Conservation (phyloP, 2,113 vertebrate species). For the Apeltes quadracus region DNA sequence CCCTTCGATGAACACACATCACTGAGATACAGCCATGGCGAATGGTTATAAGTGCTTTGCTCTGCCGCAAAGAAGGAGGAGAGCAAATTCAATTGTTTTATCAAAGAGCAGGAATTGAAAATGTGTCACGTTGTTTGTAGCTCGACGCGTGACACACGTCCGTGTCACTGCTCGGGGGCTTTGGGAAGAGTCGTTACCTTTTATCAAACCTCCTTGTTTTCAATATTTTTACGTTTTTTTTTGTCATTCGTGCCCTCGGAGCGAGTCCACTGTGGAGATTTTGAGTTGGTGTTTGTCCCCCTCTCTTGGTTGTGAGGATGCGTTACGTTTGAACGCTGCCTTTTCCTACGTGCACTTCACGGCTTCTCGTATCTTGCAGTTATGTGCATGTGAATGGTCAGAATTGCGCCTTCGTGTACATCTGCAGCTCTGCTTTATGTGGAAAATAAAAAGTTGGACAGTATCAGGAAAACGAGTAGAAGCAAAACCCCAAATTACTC, state of each 20-base stretch:
- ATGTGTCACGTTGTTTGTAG: background rate
- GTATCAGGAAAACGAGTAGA: background rate
- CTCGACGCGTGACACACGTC: background rate
- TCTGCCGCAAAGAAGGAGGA: background rate
- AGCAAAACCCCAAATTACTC: constrained; percentile 8
- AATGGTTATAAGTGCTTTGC: background rate
- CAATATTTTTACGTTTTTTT: background rate
- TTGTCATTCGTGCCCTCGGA: background rate
- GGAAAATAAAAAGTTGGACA: background rate
- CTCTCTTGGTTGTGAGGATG: constrained; percentile 20
- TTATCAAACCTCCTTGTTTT: background rate
- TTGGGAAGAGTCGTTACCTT: background rate
- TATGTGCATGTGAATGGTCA: background rate
- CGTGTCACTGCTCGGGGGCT: background rate
- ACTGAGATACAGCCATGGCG: background rate
- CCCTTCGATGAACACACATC: background rate
- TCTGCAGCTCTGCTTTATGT: background rate
- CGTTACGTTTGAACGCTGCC: background rate
- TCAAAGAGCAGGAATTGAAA: background rate
- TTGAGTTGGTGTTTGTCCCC: constrained; percentile 25
- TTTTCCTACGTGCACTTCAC: background rate
- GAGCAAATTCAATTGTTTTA: background rate
- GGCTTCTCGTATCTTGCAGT: background rate
- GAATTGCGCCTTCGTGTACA: background rate
- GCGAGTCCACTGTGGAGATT: background rate